Evolutionary conservation across 2,113 vertebrate genomes (phyloP).

Genomic region (Clarias batrachus): DNA sequence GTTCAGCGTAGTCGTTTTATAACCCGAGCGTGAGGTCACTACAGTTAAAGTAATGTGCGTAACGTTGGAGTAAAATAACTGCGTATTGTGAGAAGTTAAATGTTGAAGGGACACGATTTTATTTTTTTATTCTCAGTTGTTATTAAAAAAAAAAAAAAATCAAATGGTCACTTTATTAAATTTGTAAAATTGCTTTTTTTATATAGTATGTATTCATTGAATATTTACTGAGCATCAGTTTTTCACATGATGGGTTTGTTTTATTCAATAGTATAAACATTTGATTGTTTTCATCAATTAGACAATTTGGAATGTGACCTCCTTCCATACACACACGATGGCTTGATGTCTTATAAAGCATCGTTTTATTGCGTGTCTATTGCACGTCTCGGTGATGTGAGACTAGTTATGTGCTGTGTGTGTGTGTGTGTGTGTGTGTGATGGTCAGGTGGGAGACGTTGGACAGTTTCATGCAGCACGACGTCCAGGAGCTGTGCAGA

Average conservation of each 20-base stretch:
- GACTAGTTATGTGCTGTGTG: background rate
- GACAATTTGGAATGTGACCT: background rate
- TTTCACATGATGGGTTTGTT: too few species aligned
- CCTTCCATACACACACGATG: background rate
- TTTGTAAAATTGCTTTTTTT: too few species aligned
- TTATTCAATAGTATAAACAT: too few species aligned
- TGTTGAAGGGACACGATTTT: too few species aligned
- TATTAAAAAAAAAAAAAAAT: too few species aligned
- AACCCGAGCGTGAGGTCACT: background rate
- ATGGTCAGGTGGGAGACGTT: conserved; percentile 93
- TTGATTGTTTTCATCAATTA: too few species aligned
- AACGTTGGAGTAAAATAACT: background rate
- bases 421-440: conserved; percentile 25
- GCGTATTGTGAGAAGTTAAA: too few species aligned
- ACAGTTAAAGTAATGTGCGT: background rate
- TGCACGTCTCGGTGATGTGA: background rate
- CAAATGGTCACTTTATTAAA: too few species aligned
- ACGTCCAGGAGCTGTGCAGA: conserved; percentile 96
- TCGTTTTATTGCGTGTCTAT: background rate
- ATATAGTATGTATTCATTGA: too few species aligned
- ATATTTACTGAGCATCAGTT: too few species aligned
- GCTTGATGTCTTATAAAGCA: background rate
- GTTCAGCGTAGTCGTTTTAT: too few species aligned
- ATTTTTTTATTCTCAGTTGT: too few species aligned
- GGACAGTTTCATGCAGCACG: conserved; percentile 99